These are phyloP conservation scores for Triplophysa siluroides DNA, from an alignment of 2,113 vertebrate genomes.

Conservation along the genomic window DNA sequence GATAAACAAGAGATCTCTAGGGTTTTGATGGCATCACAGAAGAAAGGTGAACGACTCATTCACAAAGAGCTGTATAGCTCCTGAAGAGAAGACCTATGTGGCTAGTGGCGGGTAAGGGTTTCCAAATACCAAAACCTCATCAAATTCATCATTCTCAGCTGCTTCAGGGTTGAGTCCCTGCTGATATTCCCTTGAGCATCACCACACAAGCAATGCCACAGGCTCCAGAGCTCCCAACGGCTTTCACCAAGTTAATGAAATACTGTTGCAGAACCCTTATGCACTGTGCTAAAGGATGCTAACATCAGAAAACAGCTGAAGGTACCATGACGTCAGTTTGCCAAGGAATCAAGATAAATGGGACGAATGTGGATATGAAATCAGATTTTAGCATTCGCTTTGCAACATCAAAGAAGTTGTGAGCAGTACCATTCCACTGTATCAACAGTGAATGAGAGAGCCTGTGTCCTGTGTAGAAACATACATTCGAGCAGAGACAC, in stretches of 20 bases:
- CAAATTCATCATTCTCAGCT: conserved; percentile 23
- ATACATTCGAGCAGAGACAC: neutral
- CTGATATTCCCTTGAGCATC: conserved; percentile 28
- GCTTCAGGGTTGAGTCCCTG: conserved; percentile 7
- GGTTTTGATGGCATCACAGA: too few species aligned
- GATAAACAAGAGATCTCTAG: too few species aligned
- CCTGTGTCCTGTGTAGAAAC: neutral
- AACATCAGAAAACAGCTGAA: neutral
- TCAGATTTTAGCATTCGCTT: too few species aligned
- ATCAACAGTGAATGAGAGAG: neutral
- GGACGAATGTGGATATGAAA: too few species aligned
- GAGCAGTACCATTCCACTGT: neutral
- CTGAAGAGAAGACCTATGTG: too few species aligned
- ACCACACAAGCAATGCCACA: conserved; percentile 13
- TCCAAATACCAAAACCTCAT: neutral
- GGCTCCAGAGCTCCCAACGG: conserved; percentile 13
- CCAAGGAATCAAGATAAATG: too few species aligned
- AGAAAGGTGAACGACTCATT: too few species aligned
- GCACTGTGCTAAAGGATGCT: neutral
- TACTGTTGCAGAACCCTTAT: neutral
- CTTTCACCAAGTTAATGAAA: conserved; percentile 29
- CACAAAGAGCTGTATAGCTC: too few species aligned
- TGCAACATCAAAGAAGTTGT: neutral
- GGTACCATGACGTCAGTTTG: too few species aligned
- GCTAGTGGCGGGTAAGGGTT: too few species aligned